Evolutionary conservation across 2,888 invertebrate genomes (phyloP).

Genomic region (Baronia brevicornis): DNA sequence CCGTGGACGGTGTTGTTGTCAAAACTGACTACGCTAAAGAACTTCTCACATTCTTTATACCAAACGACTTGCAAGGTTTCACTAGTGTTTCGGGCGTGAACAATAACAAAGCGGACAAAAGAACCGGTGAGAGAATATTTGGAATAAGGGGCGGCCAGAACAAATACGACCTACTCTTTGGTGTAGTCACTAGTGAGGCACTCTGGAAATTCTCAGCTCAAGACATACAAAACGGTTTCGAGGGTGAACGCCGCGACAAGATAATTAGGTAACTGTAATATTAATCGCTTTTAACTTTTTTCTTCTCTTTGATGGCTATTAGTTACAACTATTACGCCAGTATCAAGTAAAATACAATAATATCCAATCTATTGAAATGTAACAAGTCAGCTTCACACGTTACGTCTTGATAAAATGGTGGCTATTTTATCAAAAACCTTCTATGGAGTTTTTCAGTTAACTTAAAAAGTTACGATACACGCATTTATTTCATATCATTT

Average conservation of each 20-base stretch:
- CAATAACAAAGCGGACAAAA: slow-evolving; percentile 76
- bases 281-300: too few relatives aligned
- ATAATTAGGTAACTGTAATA: slow-evolving; percentile 79
- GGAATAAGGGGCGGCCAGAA: slow-evolving; percentile 74
- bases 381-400: too few relatives aligned
- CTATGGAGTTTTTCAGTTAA: too few relatives aligned
- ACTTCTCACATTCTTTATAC: slow-evolving; percentile 81
- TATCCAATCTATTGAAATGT: too few relatives aligned
- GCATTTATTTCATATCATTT: too few relatives aligned
- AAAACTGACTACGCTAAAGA: slow-evolving; percentile 91
- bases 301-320: too few relatives aligned
- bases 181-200: slow-evolving; percentile 93
- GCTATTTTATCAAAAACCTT: too few relatives aligned
- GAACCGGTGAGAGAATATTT: slow-evolving; percentile 77
- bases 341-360: too few relatives aligned
- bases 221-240: slow-evolving; percentile 90
- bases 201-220: slow-evolving; percentile 92
- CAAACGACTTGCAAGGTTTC: slow-evolving; percentile 78
- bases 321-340: too few relatives aligned
- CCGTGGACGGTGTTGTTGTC: slow-evolving; percentile 95
- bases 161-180: slow-evolving; percentile 91
- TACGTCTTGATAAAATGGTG: too few relatives aligned
- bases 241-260: slow-evolving; percentile 90
- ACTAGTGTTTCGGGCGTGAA: slow-evolving; percentile 77
- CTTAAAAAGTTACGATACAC: too few relatives aligned